A percentile compares a stretch with the other conserved stretches of the same genome.
Evolutionary conservation across 92 coral and sea anemone species (phyloP).

Genomic region (Umimayanthus kanabou): DNA sequence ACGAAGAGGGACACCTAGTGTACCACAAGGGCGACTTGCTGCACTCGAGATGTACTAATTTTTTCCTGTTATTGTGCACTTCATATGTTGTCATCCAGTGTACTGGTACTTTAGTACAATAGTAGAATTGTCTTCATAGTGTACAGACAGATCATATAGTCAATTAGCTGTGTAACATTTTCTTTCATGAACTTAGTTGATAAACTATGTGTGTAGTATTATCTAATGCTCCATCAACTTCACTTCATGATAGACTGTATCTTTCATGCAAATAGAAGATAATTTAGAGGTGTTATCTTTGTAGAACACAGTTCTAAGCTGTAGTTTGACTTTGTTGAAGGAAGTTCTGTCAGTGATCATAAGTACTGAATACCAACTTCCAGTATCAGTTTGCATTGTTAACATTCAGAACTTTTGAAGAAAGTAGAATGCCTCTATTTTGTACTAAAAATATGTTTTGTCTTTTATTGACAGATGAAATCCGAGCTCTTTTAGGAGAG

Average conservation of each 20-base stretch:
- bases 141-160: constrained; percentile 2
- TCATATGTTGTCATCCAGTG: constrained; percentile 52
- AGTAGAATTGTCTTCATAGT: neutral
- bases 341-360: too few relatives aligned
- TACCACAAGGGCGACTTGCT: constrained; percentile 96
- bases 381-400: neutral
- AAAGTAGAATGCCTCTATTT: neutral
- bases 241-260: constrained; percentile 4
- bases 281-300: neutral
- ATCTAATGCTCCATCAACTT: neutral
- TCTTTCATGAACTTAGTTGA: neutral
- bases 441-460: constrained; percentile 20
- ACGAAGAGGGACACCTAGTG: constrained; percentile 96
- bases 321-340: neutral
- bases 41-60: constrained; percentile 97
- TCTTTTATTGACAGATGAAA: constrained; percentile 74
- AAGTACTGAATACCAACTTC: neutral
- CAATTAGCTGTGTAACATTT: neutral
- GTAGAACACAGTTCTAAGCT: constrained; percentile 4
- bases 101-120: neutral
- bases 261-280: neutral
- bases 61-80: constrained; percentile 68
- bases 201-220: neutral
- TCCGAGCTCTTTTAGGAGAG: constrained; percentile 85
- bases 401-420: neutral